Evolutionary conservation across 1,140 invertebrate species (phyloP).

Genomic region (Papilio polytes): DNA sequence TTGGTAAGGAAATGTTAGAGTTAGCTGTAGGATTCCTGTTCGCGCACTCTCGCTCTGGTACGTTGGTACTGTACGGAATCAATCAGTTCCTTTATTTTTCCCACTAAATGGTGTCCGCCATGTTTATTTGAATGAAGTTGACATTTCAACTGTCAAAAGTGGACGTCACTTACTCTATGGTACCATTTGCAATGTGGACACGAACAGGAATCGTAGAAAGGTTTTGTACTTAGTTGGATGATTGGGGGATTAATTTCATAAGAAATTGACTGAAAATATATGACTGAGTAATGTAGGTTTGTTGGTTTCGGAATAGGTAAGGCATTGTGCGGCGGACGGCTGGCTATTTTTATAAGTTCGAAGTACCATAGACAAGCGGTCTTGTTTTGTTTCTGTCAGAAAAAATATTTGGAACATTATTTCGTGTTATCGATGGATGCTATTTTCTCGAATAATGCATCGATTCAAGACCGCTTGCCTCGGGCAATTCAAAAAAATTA

Average conservation of each 20-base stretch:
- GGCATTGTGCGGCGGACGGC: constrained; percentile 75
- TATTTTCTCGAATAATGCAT: constrained; percentile 42
- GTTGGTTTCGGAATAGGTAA: constrained; percentile 79
- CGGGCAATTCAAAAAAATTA: constrained; percentile 59
- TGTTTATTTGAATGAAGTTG: neutral
- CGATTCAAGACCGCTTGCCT: constrained; percentile 55
- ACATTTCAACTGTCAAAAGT: neutral
- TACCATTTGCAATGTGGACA: constrained; percentile 38
- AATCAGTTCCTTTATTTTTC: neutral
- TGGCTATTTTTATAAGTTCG: constrained; percentile 69
- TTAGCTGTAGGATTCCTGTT: constrained; percentile 58
- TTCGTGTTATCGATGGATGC: constrained; percentile 16
- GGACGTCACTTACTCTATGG: neutral
- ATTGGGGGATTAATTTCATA: constrained; percentile 79
- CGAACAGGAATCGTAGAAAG: constrained; percentile 63
- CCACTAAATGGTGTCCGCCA: neutral
- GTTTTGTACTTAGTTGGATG: constrained; percentile 76
- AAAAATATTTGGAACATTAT: constrained; percentile 47
- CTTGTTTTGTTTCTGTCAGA: constrained; percentile 53
- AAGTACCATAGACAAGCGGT: constrained; percentile 59
- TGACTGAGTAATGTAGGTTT: constrained; percentile 82
- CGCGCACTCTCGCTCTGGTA: constrained; percentile 50
- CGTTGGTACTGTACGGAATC: neutral
- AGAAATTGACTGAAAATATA: constrained; percentile 82
- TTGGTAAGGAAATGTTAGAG: constrained; percentile 76